Base-by-base conservation (phyloP, 2,113 vertebrate genomes). In the Sturnira hondurensis region DNA sequence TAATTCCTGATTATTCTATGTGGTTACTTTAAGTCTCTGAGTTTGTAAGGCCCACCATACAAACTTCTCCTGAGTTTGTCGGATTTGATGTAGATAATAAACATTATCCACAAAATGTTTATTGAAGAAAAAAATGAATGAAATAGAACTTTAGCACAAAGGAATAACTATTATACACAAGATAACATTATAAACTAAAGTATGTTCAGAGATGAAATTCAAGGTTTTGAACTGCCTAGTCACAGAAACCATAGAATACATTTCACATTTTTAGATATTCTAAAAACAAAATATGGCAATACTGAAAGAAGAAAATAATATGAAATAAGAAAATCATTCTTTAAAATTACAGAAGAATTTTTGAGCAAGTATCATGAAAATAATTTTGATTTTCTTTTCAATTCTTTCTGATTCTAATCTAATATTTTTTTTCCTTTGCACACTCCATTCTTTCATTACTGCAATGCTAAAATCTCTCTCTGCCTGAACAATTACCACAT, bases 301-400 rank as follows among this genome's bases (percentile, higher is more conserved):
- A 68, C 38, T 70, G 28, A 20, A 70, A 89, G 83, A 70, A 38
- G 12, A 41, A 86, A 6, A 84, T 43, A 58, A 50, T 50, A 20
- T 87, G 65, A 78, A 95, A 96, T 67, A 65, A 87, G 74, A 88
- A 96, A 90, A 95, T 81, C 36, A 22, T 28, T 47, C 95, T 88
- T 73, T 14, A 70, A 81, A 86, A n/a, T 11, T 41, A 19, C 6
- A 87, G 67, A 89, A n/a, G 52, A 41, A 43, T 15, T 68, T 65
- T 83, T 31, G 3, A 3, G 31, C 38, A 56, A 63, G 9, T 26
- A 14, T n/a, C 10, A 31, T 50, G 50, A 91, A 89, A 68, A 50
- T 78, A 78, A 89, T 67, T 86, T 86, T 74, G 19, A 8, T 58
- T 97, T 86, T 88, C 28, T 67, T 92, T 94, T 73, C 28, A 61